These are phyloP conservation scores for Sesia bembeciformis DNA, from an alignment of 2,888 invertebrate species.

Conservation along the genomic window DNA sequence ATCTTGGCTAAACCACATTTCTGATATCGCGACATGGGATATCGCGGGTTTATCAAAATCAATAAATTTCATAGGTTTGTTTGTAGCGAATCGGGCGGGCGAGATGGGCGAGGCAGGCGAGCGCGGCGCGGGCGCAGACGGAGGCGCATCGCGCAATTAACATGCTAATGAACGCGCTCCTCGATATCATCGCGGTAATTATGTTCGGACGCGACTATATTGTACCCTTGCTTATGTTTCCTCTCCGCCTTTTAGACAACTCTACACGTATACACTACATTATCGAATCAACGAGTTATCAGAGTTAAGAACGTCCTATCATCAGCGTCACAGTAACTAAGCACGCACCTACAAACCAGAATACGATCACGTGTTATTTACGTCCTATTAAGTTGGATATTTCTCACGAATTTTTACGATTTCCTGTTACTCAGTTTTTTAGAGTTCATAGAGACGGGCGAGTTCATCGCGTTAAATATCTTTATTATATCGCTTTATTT, in stretches of 20 bases:
- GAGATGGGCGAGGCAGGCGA: slow-evolving; percentile 14
- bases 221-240: slow-evolving; percentile 49
- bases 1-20: too few relatives aligned
- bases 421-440: slow-evolving; percentile 55
- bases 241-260: not conserved
- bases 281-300: not conserved
- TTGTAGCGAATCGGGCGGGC: slow-evolving; percentile 7
- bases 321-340: too few relatives aligned
- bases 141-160: slow-evolving; percentile 59
- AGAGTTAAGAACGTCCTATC: not conserved
- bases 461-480: slow-evolving; percentile 50
- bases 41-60: slow-evolving; percentile 28
- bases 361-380: too few relatives aligned
- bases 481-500: slow-evolving; percentile 55
- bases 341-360: too few relatives aligned
- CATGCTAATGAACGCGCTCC: slow-evolving; percentile 66
- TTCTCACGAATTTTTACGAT: slow-evolving; percentile 70
- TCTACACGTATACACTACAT: not conserved
- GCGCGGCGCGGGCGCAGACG: slow-evolving; percentile 19
- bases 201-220: slow-evolving; percentile 57
- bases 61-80: slow-evolving; percentile 27
- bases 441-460: slow-evolving; percentile 28
- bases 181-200: slow-evolving; percentile 68
- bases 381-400: slow-evolving; percentile 25
- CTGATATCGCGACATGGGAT: too few relatives aligned